phyloP scores from a whole-genome alignment of 2,888 invertebrate species.

The Neoscelio sp. region DNA sequence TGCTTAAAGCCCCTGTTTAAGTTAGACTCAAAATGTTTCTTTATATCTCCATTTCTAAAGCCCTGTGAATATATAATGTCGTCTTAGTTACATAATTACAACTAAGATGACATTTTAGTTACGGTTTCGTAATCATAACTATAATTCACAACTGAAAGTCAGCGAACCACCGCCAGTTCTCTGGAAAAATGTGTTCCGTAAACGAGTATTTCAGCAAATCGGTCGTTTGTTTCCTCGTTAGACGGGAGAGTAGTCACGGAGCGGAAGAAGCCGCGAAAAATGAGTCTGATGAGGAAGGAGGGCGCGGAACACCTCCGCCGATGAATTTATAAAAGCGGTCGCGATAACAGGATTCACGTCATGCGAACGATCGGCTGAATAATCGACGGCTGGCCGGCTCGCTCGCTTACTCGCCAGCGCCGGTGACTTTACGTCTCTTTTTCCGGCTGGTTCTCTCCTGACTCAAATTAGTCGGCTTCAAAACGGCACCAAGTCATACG shows the following conservation, averaged over 20 bases:
- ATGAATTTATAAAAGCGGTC: conserved; percentile 54
- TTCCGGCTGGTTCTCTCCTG: conserved; percentile 30
- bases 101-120: too few relatives aligned
- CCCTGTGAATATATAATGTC: too few relatives aligned
- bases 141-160: too few relatives aligned
- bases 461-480: conserved; percentile 60
- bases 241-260: not conserved
- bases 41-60: too few relatives aligned
- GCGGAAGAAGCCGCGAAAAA: conserved; percentile 35
- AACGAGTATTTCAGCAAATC: not conserved
- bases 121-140: too few relatives aligned
- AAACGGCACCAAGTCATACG: conserved; percentile 44
- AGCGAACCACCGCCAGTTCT: too few relatives aligned
- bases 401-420: conserved; percentile 20
- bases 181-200: not conserved
- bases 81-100: too few relatives aligned
- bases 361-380: conserved; percentile 39
- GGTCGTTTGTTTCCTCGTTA: not conserved
- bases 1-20: too few relatives aligned
- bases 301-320: conserved; percentile 44
- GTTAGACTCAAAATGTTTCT: too few relatives aligned
- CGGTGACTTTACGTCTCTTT: conserved; percentile 23
- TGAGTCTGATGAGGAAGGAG: conserved; percentile 25
- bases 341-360: conserved; percentile 62
- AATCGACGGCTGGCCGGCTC: conserved; percentile 15